Base-by-base conservation (phyloP, 2,888 invertebrate species). In the Stenodera caucasica region DNA sequence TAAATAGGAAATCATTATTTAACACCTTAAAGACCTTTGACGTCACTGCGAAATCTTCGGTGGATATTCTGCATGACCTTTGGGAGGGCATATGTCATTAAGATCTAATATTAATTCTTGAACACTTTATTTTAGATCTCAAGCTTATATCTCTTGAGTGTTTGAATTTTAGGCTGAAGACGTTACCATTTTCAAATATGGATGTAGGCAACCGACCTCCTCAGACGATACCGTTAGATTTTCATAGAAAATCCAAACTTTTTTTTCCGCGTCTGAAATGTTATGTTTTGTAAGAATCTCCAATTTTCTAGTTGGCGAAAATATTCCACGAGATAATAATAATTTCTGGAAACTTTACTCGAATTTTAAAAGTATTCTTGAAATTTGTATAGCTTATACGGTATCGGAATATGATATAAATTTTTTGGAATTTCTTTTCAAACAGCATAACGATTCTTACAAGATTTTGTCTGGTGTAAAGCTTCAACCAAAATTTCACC, bases 31-130 rank as follows among this genome's bases (percentile, higher is more conserved):
- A 33, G 45, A 51, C 33, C 29, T 63, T 61, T 26, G 57, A 66
- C 37, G 54, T 61, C 6, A 57, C 53, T 15, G 50, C 49, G 30
- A 66, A 66, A 45, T 54, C 18, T 50, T 55, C 49, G 8, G 53
- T 30, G 23, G 62, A 66, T 32, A 18, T 57, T 35, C 56, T 66
- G 59, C 64, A 66, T 53, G 64, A 66, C 49, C 33, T 65, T 14
- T 60, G 57, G 30, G 57, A 65, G 49, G 66, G 66, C n/a, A 53
- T 63, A 15, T 57, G 57, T 55, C 51, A 56, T 32, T 52, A 52
- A 18, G 62, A 59, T 23, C 50, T 56, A 30, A 37, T 26, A 23
- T 53, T 45, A 30, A n/a, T 57, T 18, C 26, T 61, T 12, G 52
- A 53, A 15, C 40, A 50, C 29, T 53, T 32, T 49, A 54, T 61